phyloP scores from a whole-genome alignment of 2,797 vertebrate species.

The Allochrocebus solatus region DNA sequence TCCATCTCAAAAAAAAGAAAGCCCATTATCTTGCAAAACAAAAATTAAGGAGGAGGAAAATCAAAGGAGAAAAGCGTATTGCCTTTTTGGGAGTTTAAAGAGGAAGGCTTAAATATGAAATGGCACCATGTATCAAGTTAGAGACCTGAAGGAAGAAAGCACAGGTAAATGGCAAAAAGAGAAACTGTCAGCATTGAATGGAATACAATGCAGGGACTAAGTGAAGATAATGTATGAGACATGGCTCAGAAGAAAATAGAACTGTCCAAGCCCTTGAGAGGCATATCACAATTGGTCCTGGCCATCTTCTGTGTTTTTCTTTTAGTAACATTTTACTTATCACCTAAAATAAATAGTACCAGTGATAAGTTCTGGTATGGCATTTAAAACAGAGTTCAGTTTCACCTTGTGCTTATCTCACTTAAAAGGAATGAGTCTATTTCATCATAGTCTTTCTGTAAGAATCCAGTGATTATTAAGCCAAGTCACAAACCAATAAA shows the following conservation, averaged over 20 bases:
- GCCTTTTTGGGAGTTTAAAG: not conserved
- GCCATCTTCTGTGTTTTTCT: not conserved
- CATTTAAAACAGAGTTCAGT: constrained; percentile 23
- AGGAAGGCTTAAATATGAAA: not conserved
- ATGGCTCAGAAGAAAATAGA: not conserved
- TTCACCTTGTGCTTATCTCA: constrained; percentile 56
- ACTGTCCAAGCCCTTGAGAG: not conserved
- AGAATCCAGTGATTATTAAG: constrained; percentile 52
- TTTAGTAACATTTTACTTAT: not conserved
- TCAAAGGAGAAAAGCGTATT: not conserved
- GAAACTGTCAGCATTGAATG: not conserved
- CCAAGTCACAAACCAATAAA: constrained; percentile 8
- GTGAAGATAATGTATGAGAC: not conserved
- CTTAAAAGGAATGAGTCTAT: constrained; percentile 47
- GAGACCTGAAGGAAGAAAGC: not conserved
- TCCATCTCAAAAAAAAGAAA: not conserved
- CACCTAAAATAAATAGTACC: not conserved
- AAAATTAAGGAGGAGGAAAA: not conserved
- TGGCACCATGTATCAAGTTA: not conserved
- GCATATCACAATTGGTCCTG: not conserved
- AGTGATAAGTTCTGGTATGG: not conserved
- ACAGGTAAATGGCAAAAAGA: not conserved
- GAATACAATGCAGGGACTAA: not conserved
- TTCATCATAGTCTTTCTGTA: not conserved
- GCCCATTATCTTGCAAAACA: constrained; percentile 20